A percentile compares a stretch with the other conserved stretches of the same genome.
These are phyloP conservation scores for Schlechtendalia chinensis DNA, from an alignment of 1,140 invertebrate species.

Conservation along the genomic window DNA sequence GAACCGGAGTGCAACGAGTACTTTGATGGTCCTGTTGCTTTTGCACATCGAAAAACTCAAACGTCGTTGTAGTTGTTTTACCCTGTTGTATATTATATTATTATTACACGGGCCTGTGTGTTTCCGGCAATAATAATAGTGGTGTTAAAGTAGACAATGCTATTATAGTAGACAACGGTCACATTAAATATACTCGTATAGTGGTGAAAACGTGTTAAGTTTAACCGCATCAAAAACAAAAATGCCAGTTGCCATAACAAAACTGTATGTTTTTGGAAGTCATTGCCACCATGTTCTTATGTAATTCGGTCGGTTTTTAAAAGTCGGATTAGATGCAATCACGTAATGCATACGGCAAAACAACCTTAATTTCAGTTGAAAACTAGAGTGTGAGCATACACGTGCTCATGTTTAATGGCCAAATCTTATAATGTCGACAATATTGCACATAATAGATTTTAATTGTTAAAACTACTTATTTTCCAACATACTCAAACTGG, in stretches of 20 bases:
- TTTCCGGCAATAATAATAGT: not conserved
- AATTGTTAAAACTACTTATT: constrained; percentile 10
- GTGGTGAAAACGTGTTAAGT: no score
- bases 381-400: not conserved
- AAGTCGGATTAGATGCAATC: not conserved
- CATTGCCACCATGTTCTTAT: not conserved
- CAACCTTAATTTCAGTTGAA: not conserved
- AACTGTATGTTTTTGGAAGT: no score
- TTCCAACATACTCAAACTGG: no score
- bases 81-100: not conserved
- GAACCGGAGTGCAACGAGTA: no score
- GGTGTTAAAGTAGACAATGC: not conserved
- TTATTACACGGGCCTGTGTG: not conserved
- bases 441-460: not conserved
- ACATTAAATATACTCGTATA: no score
- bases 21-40: not conserved
- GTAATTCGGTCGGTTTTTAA: not conserved
- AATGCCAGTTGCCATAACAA: no score
- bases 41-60: not conserved
- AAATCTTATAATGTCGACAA: not conserved
- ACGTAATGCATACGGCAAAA: not conserved
- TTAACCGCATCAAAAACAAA: no score
- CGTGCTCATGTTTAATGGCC: not conserved
- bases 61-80: not conserved
- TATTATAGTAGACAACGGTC: not conserved